Base-by-base conservation (phyloP, 2,888 invertebrate genomes). In the Acleris laterana region DNA sequence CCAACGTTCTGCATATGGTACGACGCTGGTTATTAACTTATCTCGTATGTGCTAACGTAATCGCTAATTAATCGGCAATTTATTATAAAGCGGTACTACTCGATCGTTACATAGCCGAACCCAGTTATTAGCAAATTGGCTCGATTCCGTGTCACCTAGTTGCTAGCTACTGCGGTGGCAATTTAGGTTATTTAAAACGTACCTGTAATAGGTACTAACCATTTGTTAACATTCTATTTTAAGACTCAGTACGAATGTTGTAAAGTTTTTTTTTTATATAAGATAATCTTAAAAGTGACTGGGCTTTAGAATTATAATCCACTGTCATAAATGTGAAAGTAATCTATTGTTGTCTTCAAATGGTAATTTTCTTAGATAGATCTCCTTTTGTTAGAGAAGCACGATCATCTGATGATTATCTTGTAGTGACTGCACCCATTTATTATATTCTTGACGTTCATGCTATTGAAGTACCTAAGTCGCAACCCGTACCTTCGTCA, bases 1-100 rank as follows among this genome's bases (percentile, higher is more conserved):
- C 75, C 80, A 80, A 77, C 75, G 75, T 82, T 81, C 76, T 71
- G 74, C 75, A 79, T 80, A 73, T 83, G 79, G 77, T 79, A 80
- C 79, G 78, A 80, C 68, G 78, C 76, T 77, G 71, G 75, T 77
- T 77, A 80, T 72, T 72, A 69, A 72, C 72, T 73, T 77, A 77
- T 76, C 71, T 75, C 72, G 72, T 71, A 71, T 69, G 61, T 71
- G 71, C 68, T 72, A 65, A 63, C 71, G 71, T 66, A 69, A 68
- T 62, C 52, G 64, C 66, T 62, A 50, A 51, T 51, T 52, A 67
- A 70, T 67, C 63, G 63, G 56, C 50, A 63, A 55, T 56, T 49
- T 56, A 49, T 63, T 56, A 63, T 46, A 58, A 69, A 62, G 51
- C 62, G 52, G 38, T 44, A 53, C 62, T 64, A 64, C 63, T 66